Evolutionary conservation across 2,888 invertebrate species (phyloP), one percentile per base, ranked within the genome.

Genomic region (Halictus quadricinctus): DNA sequence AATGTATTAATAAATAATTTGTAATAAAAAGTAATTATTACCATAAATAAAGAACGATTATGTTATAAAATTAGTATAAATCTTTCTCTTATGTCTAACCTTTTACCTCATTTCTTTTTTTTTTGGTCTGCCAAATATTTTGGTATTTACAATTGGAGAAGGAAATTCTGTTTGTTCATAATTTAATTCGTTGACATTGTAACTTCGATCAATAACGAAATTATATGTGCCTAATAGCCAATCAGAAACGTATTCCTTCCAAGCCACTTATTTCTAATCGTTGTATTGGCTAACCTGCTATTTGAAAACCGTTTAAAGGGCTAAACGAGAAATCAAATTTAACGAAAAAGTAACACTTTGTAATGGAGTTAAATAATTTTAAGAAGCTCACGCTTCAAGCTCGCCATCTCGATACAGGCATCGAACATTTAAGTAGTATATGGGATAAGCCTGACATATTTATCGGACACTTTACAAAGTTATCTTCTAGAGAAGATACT

Each of bases 371-470:
- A 8, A 75, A 74, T 81, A 83, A 84, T 73, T 89, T 89, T 66
- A 66, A 69, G 5, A 79, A 72, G 6, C 5, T 83, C 1, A 41
- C n/a, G n/a, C 1, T n/a, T 25, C 80, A 87, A 76, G 66, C 80
- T 15, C 79, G 80, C 2, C 18, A 88, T 12, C 46, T 89, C n/a
- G 89, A 89, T 36, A 72, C 74, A 2, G 83, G 86, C 2, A 83
- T 88, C n/a, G 70, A 79, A 3, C 80, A 72, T 18, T 76, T 89
- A 46, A 12, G 8, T 13, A 50, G 74, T 0, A 79, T 36, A 13
- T 89, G 89, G 89, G 79, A 78, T 36, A n/a, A 36, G 2, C 86
- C 88, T 12, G 54, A 83, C 1, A 64, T 81, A 46, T n/a, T 89
- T 5, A 10, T 89, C 7, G 86, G 89, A n/a, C 72, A 82, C 10